phyloP scores from a whole-genome alignment of 1,140 invertebrate species.

The Leptinotarsa undecemlineata region DNA sequence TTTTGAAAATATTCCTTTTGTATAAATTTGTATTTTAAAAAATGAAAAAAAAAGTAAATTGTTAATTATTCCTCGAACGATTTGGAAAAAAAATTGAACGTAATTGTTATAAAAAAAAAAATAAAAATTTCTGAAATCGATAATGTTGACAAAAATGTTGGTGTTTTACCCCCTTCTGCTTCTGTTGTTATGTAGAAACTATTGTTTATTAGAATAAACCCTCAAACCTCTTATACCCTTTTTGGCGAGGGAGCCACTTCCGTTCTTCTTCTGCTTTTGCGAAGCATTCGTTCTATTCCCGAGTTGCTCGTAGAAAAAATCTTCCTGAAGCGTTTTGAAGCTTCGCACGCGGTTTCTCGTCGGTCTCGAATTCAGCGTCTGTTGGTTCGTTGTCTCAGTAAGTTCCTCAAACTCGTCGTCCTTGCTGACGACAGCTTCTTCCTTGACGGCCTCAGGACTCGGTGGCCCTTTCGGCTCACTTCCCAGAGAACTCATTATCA shows the following conservation, averaged over 20 bases:
- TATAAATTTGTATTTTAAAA: too few relatives aligned
- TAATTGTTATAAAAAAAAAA: too few relatives aligned
- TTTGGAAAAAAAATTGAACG: too few relatives aligned
- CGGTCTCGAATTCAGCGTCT: conserved; percentile 54
- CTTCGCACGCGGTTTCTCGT: conserved; percentile 60
- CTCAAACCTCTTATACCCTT: background rate
- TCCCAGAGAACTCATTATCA: background rate
- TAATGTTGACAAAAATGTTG: too few relatives aligned
- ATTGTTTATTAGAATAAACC: conserved; percentile 12
- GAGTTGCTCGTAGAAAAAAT: conserved; percentile 69
- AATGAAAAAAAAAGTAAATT: too few relatives aligned
- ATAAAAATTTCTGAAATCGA: too few relatives aligned
- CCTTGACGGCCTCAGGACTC: conserved; percentile 13
- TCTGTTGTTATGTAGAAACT: background rate
- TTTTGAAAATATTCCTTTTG: too few relatives aligned
- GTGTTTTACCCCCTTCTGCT: too few relatives aligned
- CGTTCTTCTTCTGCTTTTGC: conserved; percentile 5
- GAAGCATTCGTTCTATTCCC: conserved; percentile 2
- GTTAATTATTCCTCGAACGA: too few relatives aligned
- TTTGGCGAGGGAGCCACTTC: background rate
- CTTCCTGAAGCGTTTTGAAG: conserved; percentile 66
- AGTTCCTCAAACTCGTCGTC: background rate
- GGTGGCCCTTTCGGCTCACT: background rate
- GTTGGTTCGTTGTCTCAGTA: background rate
- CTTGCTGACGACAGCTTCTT: conserved; percentile 10